A percentile compares a stretch with the other conserved stretches of the same genome.
phyloP scores from a whole-genome alignment of 2,113 vertebrate species.

The Osmerus mordax region DNA sequence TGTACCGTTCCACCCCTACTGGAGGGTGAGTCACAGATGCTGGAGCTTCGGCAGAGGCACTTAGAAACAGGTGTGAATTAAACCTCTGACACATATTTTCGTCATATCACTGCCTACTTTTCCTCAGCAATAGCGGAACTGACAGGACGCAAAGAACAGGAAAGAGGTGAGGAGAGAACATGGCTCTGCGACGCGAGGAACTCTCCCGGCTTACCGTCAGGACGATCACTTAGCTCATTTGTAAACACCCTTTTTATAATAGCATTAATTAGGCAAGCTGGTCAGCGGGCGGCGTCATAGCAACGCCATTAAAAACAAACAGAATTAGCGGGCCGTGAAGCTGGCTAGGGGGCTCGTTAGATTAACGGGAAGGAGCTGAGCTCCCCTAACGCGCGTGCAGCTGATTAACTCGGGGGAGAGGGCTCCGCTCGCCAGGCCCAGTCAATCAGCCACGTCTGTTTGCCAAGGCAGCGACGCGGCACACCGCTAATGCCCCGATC shows the following conservation, averaged over 20 bases:
- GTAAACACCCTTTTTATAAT: constrained; percentile 54
- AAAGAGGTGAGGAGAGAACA: neutral
- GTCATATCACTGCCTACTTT: neutral
- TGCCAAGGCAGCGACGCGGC: constrained; percentile 24
- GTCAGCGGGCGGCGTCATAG: constrained; percentile 32
- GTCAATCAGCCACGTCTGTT: constrained; percentile 42
- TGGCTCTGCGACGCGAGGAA: neutral
- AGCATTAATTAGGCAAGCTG: constrained; percentile 51
- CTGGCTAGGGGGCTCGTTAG: constrained; percentile 33
- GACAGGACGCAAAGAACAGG: neutral
- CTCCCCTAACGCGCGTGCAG: constrained; percentile 23
- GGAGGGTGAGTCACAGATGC: too few relatives aligned
- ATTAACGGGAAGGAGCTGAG: constrained; percentile 35
- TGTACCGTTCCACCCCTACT: too few relatives aligned
- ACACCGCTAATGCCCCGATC: constrained; percentile 29
- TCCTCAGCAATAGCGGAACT: neutral
- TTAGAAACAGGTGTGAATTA: too few relatives aligned
- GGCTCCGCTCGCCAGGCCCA: constrained; percentile 27
- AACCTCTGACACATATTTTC: too few relatives aligned
- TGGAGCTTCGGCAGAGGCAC: too few relatives aligned
- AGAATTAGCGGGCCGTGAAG: constrained; percentile 50
- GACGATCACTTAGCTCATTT: constrained; percentile 49
- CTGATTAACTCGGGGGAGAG: constrained; percentile 49
- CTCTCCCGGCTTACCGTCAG: constrained; percentile 25
- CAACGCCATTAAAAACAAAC: constrained; percentile 46